Conservation (phyloP, 2,888 invertebrate genomes). For the Sceliomorpha sp. region DNA sequence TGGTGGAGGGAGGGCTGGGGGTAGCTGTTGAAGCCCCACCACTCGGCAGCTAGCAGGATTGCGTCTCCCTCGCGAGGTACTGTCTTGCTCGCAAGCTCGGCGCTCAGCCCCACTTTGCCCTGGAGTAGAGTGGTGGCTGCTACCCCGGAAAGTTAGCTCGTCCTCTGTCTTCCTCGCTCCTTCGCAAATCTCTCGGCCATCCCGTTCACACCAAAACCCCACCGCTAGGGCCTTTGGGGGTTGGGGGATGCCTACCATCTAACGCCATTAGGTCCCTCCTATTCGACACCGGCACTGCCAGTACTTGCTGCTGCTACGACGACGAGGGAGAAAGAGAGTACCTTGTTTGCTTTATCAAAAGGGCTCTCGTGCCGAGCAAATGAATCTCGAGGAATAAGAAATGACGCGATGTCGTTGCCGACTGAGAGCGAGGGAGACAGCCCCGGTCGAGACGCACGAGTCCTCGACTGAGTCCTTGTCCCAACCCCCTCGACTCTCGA, state of each 20-base stretch:
- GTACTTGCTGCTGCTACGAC: conserved; percentile 34
- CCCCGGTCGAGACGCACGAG: too few relatives aligned
- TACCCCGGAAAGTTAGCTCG: conserved; percentile 59
- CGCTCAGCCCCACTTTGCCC: conserved; percentile 5
- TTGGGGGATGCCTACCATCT: conserved; percentile 45
- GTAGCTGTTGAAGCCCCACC: conserved; percentile 30
- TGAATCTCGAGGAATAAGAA: conserved; percentile 43
- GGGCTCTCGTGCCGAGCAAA: conserved; percentile 36
- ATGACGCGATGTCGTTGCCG: conserved; percentile 12
- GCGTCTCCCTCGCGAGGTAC: conserved; percentile 34
- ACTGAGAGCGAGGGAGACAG: conserved; percentile 7
- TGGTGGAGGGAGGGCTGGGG: conserved; percentile 35
- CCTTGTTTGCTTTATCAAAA: conserved; percentile 54
- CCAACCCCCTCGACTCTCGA: too few relatives aligned
- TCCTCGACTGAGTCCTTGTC: too few relatives aligned
- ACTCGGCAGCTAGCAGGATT: conserved; percentile 8
- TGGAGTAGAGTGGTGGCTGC: conserved; percentile 36
- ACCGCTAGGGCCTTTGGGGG: neutral
- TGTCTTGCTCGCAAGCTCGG: conserved; percentile 16
- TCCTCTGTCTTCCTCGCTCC: conserved; percentile 14
- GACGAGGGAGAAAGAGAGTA: conserved; percentile 25
- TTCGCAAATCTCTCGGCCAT: neutral
- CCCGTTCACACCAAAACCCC: conserved; percentile 34
- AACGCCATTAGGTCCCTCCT: conserved; percentile 54
- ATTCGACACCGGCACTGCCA: conserved; percentile 51